These are phyloP conservation scores for Tetragnatha montana DNA, from an alignment of 2,888 invertebrate genomes.

Conservation along the genomic window DNA sequence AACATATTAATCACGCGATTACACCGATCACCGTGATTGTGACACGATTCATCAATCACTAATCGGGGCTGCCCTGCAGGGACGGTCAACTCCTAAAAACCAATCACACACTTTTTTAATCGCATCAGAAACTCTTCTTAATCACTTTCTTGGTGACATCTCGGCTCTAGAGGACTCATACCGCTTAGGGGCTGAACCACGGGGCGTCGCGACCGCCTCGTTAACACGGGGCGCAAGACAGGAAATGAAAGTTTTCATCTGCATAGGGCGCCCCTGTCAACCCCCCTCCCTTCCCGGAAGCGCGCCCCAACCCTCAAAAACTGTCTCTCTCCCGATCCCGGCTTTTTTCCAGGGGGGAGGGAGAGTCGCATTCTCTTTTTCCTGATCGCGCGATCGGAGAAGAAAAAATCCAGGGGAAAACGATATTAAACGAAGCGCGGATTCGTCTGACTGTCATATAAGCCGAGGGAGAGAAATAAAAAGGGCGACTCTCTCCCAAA, in stretches of 20 bases:
- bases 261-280: conserved; percentile 38
- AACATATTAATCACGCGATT: neutral
- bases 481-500: conserved; percentile 46
- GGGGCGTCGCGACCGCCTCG: conserved; percentile 55
- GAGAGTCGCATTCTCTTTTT: neutral
- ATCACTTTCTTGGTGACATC: neutral
- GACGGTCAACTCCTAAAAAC: neutral
- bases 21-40: neutral
- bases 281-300: conserved; percentile 40
- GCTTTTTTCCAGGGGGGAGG: neutral
- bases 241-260: conserved; percentile 71
- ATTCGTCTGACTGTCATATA: conserved; percentile 14
- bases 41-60: neutral
- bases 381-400: conserved; percentile 4
- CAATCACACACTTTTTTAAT: neutral
- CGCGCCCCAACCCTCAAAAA: conserved; percentile 35
- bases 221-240: conserved; percentile 63
- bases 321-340: conserved; percentile 44
- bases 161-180: conserved; percentile 18
- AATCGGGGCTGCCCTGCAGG: neutral
- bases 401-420: conserved; percentile 26
- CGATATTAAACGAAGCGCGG: conserved; percentile 59
- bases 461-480: conserved; percentile 23
- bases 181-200: conserved; percentile 16
- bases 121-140: neutral